Conservation (phyloP, 1,140 invertebrate species). For the Lepeophtheirus salmonis region DNA sequence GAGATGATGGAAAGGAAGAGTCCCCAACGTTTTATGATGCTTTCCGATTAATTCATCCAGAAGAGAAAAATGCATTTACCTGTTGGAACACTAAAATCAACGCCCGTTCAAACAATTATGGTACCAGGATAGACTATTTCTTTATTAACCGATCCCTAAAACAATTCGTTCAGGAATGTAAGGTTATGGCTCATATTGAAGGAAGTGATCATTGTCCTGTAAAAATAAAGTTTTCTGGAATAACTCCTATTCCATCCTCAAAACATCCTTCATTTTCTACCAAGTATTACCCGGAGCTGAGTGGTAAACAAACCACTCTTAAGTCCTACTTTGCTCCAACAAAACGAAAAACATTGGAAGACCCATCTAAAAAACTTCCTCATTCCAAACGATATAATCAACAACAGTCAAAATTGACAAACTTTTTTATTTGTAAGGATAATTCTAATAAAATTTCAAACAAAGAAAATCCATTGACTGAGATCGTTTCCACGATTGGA, state of each 20-base stretch:
- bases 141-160: conserved; percentile 28
- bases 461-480: not conserved
- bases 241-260: conserved; percentile 22
- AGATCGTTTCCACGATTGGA: not conserved
- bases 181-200: conserved; percentile 31
- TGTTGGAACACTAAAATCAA: conserved; percentile 35
- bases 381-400: too few species aligned
- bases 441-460: too few species aligned
- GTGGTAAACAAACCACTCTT: conserved; percentile 29
- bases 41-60: conserved; percentile 34
- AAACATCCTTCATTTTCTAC: conserved; percentile 31
- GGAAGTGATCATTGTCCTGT: conserved; percentile 42
- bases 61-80: conserved; percentile 30
- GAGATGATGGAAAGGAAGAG: conserved; percentile 39
- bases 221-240: conserved; percentile 26
- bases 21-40: conserved; percentile 40
- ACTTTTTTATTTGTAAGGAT: too few species aligned
- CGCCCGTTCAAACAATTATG: conserved; percentile 36
- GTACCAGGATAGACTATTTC: conserved; percentile 38
- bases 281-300: conserved; percentile 34
- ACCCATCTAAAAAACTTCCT: too few species aligned
- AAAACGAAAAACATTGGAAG: not conserved
- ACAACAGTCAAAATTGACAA: not conserved
- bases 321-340: not conserved
- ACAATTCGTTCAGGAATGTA: conserved; percentile 26